A percentile compares a stretch with the other conserved stretches of the same genome.
Evolutionary conservation across 2,888 invertebrate genomes (phyloP).

Genomic region (Apotomis betuletana): DNA sequence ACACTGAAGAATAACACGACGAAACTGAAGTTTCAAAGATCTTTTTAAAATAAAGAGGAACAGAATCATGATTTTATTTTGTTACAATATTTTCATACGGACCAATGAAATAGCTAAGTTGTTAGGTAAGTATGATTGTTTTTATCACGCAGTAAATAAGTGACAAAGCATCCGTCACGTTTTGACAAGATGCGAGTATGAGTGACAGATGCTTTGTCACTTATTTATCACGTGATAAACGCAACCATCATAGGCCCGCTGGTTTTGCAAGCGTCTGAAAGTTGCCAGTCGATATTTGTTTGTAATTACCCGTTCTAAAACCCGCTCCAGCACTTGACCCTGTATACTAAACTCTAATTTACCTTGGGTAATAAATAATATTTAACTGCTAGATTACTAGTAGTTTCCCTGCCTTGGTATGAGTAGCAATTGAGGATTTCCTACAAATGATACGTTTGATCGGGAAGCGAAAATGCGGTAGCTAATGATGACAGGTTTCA

Average conservation of each 20-base stretch:
- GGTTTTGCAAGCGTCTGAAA: background rate
- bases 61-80: too few relatives aligned
- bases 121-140: too few relatives aligned
- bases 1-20: too few relatives aligned
- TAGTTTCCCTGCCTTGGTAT: constrained; percentile 6
- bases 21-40: too few relatives aligned
- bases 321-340: constrained; percentile 9
- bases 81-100: too few relatives aligned
- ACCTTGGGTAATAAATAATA: constrained; percentile 21
- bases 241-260: too few relatives aligned
- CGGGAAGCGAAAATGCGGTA: constrained; percentile 1
- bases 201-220: background rate
- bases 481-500: too few relatives aligned
- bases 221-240: too few relatives aligned
- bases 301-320: constrained; percentile 8
- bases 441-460: constrained; percentile 6
- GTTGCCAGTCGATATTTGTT: background rate
- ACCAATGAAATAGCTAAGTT: too few relatives aligned
- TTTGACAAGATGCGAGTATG: background rate
- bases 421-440: constrained; percentile 20
- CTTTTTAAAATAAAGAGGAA: too few relatives aligned
- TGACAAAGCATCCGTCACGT: background rate
- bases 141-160: too few relatives aligned
- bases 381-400: constrained; percentile 8
- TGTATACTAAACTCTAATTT: constrained; percentile 11